Base-by-base conservation (phyloP, 1,140 invertebrate genomes). In the Lasioglossum baleicum region DNA sequence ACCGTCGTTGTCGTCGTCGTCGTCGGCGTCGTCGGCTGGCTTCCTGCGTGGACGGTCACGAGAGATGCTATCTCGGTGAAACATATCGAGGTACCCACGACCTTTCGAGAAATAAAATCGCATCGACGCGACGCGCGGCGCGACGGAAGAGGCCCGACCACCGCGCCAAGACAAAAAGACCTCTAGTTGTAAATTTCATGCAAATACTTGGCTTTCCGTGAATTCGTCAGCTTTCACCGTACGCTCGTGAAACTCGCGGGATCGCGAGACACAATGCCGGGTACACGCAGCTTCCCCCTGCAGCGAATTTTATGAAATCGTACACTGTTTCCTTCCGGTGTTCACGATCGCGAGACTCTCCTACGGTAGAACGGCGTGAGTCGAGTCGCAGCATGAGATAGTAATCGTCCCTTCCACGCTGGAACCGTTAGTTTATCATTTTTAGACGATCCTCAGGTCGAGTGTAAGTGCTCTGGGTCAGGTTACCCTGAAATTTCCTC, bases 161-260 rank as follows among this genome's bases (percentile, higher is more conserved):
- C 22, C 58, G 7, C 22, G 22, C 58, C 60, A n/a, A 40, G 26
- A 75, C 71, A 51, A 68, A 80, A 80, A 74, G 60, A 42, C n/a
- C 64, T 42, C 71, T 56, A 51, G 71, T 42, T 80, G 71, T 75
- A 75, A 75, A 75, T 80, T 80, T 75, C 64, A 75, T 75, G 77
- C 77, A 75, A 80, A 80, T 80, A 40, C 13, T 44, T 10, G 63
- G 17, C 77, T 80, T 80, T 75, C 63, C 72, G 77, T 51, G 77
- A 75, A 80, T 80, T 67, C 71, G 71, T 75, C 64, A 31, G 64
- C 77, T 80, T 80, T 80, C 77, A 74, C 77, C 71, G 53, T n/a
- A 31, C 48, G 17, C 15, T 66, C 69, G 77, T 48, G 77, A 73
- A 42, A 66, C 51, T n/a, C 20, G 17, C 15, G 11, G 48, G 20